Conservation (phyloP, 2,113 vertebrate species). For the Phoxinus phoxinus region DNA sequence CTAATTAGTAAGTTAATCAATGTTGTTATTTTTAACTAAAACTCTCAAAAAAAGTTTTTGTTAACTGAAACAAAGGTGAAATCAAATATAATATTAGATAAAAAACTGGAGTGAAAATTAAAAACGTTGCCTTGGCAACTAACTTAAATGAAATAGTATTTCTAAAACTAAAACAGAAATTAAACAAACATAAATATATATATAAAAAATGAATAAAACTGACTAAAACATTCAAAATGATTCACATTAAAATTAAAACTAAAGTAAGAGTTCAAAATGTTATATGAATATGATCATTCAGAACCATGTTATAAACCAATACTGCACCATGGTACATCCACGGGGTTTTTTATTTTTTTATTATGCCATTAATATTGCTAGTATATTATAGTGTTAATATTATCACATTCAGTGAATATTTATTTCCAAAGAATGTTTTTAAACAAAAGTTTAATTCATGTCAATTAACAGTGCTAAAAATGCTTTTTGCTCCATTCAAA, state of each 20-base stretch:
- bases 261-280: background rate
- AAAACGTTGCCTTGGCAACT: background rate
- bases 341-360: background rate
- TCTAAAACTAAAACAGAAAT: too few species aligned
- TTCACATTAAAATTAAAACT: background rate
- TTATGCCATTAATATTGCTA: background rate
- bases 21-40: background rate
- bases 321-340: too few species aligned
- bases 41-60: background rate
- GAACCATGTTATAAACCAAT: background rate
- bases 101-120: background rate
- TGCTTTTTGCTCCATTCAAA: too few species aligned
- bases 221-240: background rate
- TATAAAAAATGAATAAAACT: too few species aligned
- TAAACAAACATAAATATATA: too few species aligned
- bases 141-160: background rate
- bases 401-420: background rate
- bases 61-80: background rate
- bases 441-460: too few species aligned
- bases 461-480: too few species aligned
- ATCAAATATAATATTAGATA: background rate
- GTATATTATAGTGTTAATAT: background rate
- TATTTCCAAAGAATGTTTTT: background rate
- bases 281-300: background rate
- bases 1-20: background rate